phyloP scores from a whole-genome alignment of 2,113 vertebrate genomes.

The Colinus virginianus region DNA sequence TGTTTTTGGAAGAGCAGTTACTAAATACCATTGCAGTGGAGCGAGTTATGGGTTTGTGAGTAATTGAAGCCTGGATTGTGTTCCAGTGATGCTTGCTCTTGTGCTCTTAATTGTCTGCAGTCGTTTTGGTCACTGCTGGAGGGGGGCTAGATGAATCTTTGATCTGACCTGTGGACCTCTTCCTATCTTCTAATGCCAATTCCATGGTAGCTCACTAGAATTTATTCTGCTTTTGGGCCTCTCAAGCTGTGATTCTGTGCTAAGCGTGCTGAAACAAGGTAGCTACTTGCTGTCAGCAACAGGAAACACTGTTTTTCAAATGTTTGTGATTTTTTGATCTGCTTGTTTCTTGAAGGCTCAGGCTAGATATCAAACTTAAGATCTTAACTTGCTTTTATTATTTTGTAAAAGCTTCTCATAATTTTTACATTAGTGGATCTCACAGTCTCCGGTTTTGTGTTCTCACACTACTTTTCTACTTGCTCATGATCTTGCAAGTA shows the following conservation, averaged over 20 bases:
- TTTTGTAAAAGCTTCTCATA: not conserved
- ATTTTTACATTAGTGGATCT: not conserved
- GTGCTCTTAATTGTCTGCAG: not conserved
- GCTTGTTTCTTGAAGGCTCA: not conserved
- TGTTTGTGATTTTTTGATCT: not conserved
- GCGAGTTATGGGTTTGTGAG: not conserved
- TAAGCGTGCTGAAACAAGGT: not conserved
- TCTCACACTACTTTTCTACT: not conserved
- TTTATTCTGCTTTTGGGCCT: not conserved
- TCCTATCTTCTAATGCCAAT: not conserved
- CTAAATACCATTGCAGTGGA: not conserved
- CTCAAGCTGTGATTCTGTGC: not conserved
- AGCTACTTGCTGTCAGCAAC: not conserved
- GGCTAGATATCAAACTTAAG: not conserved
- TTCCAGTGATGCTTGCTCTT: not conserved
- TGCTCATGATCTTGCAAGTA: not conserved
- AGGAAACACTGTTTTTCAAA: not conserved
- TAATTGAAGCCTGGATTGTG: not conserved
- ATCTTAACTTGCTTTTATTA: not conserved
- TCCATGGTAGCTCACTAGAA: not conserved
- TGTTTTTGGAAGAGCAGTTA: not conserved
- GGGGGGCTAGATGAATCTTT: not conserved
- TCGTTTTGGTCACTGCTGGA: not conserved
- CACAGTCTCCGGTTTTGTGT: not conserved
- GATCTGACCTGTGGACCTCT: not conserved